Base-by-base conservation (phyloP, 2,888 invertebrate genomes). In the Tenthredo mesomela region DNA sequence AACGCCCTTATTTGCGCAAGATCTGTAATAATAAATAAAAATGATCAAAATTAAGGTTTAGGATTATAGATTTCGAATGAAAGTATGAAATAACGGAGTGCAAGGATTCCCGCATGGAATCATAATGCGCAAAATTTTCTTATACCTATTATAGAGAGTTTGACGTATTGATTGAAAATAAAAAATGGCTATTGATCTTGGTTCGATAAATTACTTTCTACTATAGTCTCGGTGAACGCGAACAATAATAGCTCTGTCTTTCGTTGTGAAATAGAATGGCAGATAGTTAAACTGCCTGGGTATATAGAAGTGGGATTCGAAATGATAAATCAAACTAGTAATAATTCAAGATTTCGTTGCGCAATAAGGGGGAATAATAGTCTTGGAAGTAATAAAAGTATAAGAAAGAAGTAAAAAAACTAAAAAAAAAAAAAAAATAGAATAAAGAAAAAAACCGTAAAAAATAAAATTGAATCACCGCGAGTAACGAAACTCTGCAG, bases 1-100 rank as follows among this genome's bases (percentile, higher is more conserved):
- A 97, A 95, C 89, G 97, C 96, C 88, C 97, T 95, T 91, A 97
- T 96, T 89, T 97, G 97, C 90, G 97, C 97, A 93, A 97, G 94
- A 94, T 97, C 97, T 97, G 95, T 15, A 96, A 96, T 86, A 21
- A 43, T 25, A 29, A 96, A 96, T 86, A 21, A 43, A 43, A 29
- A 73, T 5, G 43, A 43, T 12, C 2, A 21, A 73, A 40, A 5
- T n/a, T 10, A 54, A 37, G 18, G 9, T 33, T 70, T 1, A 67
- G 15, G 4, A 70, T 33, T 37, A 18, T 37, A 7, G 6, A 47
- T 67, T 29, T 18, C 5, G 29, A 67, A 25, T 29, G 40, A 40
- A 40, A 9, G 40, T 40, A 9, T 40, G 7, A 40, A 40, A 40
- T 33, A 33, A 40, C 40, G 40, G 40, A 40, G 40, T n/a, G n/a